phyloP scores from a whole-genome alignment of 2,113 vertebrate genomes.

The Ginglymostoma cirratum region DNA sequence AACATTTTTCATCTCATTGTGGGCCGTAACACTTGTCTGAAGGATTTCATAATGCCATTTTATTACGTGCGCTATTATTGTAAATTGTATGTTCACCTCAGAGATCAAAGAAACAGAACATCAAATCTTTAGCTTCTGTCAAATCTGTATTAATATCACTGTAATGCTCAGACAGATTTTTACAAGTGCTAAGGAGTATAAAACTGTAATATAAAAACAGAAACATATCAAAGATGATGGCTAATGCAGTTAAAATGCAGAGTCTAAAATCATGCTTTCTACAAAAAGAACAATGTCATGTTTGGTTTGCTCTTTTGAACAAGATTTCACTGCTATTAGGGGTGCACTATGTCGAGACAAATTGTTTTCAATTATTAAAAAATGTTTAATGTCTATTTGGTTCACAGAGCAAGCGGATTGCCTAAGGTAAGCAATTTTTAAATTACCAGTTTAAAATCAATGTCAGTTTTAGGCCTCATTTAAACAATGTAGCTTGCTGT shows the following conservation, averaged over 20 bases:
- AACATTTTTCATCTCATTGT: background rate
- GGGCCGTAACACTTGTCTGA: background rate
- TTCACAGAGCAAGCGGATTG: conserved; percentile 24
- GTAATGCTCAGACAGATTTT: background rate
- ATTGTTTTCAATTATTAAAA: conserved; percentile 35
- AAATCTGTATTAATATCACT: conserved; percentile 13
- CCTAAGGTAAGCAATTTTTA: conserved; percentile 32
- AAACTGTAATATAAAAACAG: background rate
- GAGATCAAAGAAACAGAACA: conserved; percentile 27
- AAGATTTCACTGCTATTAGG: background rate
- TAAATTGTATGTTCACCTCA: background rate
- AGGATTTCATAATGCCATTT: conserved; percentile 14
- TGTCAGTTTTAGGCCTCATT: conserved; percentile 13
- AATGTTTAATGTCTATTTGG: conserved; percentile 18
- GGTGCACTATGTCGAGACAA: background rate
- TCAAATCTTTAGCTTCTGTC: conserved; percentile 11
- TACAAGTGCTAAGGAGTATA: background rate
- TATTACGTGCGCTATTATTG: conserved; percentile 2
- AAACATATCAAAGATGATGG: background rate
- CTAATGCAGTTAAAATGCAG: background rate
- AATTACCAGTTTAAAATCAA: conserved; percentile 17
- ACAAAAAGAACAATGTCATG: background rate
- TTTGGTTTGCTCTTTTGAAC: background rate
- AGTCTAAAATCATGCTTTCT: background rate
- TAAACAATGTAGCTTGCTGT: conserved; percentile 22